These are phyloP conservation scores for Bubo scandiacus DNA, from an alignment of 2,113 vertebrate genomes.

Conservation along the genomic window DNA sequence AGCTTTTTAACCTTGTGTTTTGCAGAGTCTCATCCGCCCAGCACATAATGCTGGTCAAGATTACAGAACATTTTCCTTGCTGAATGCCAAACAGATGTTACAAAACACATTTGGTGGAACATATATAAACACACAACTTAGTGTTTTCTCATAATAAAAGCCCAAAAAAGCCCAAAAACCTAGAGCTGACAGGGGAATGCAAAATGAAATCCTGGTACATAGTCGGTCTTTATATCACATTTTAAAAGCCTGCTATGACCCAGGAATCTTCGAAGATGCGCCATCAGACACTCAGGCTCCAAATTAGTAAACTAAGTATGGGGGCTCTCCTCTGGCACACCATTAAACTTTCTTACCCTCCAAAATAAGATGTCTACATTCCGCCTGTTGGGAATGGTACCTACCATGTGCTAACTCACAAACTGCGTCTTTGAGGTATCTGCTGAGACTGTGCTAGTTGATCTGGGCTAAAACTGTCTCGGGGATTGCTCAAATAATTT, in stretches of 20 bases:
- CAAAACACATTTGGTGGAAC: neutral
- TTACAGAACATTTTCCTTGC: conserved; percentile 41
- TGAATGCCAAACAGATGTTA: conserved; percentile 43
- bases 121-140: neutral
- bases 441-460: neutral
- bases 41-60: neutral
- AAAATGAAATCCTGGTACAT: neutral
- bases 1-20: neutral
- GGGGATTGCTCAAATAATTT: neutral
- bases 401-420: neutral
- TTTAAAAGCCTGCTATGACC: neutral
- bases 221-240: neutral
- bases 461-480: neutral
- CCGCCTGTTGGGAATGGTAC: neutral
- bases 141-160: neutral
- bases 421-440: neutral
- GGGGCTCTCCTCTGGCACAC: neutral
- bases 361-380: neutral
- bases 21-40: neutral
- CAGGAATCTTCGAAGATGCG: neutral
- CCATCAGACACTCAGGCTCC: neutral
- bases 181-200: neutral
- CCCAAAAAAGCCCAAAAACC: neutral
- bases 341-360: neutral
- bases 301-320: neutral